A percentile compares a stretch with the other conserved stretches of the same genome.
Evolutionary conservation across 2,888 invertebrate genomes (phyloP).

Genomic region (Strigamia transsilvanica): DNA sequence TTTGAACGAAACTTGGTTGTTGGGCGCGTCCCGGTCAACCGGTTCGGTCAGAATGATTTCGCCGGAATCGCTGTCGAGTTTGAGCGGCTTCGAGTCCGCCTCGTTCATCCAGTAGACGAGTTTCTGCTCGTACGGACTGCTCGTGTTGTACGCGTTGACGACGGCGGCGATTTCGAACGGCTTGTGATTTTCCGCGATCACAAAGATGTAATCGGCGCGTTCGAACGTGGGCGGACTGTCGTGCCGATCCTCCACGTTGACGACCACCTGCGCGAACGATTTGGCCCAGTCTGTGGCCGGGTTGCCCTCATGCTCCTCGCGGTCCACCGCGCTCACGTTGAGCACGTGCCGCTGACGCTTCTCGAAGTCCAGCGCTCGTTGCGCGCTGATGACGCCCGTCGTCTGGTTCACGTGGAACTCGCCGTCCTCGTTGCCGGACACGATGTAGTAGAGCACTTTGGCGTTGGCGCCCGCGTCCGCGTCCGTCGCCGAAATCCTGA

Average conservation of each 20-base stretch:
- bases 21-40: slow-evolving; percentile 60
- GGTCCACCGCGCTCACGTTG: slow-evolving; percentile 60
- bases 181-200: slow-evolving; percentile 59
- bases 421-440: slow-evolving; percentile 59
- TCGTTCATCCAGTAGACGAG: slow-evolving; percentile 59
- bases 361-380: slow-evolving; percentile 59
- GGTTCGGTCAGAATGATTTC: slow-evolving; percentile 59
- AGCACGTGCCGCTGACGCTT: slow-evolving; percentile 58
- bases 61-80: slow-evolving; percentile 59
- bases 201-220: slow-evolving; percentile 59
- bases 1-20: slow-evolving; percentile 59
- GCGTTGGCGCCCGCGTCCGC: slow-evolving; percentile 75
- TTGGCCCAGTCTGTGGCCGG: slow-evolving; percentile 58
- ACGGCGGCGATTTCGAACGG: slow-evolving; percentile 58
- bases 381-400: slow-evolving; percentile 59
- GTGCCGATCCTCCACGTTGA: slow-evolving; percentile 60
- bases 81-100: slow-evolving; percentile 56
- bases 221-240: slow-evolving; percentile 60
- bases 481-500: slow-evolving; percentile 71
- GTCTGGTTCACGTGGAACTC: slow-evolving; percentile 60
- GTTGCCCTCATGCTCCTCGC: slow-evolving; percentile 59
- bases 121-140: slow-evolving; percentile 59
- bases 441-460: slow-evolving; percentile 76
- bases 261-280: slow-evolving; percentile 59
- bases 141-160: slow-evolving; percentile 59